Evolutionary conservation across 2,797 vertebrate species (phyloP).

Genomic region (Pipistrellus nathusii): DNA sequence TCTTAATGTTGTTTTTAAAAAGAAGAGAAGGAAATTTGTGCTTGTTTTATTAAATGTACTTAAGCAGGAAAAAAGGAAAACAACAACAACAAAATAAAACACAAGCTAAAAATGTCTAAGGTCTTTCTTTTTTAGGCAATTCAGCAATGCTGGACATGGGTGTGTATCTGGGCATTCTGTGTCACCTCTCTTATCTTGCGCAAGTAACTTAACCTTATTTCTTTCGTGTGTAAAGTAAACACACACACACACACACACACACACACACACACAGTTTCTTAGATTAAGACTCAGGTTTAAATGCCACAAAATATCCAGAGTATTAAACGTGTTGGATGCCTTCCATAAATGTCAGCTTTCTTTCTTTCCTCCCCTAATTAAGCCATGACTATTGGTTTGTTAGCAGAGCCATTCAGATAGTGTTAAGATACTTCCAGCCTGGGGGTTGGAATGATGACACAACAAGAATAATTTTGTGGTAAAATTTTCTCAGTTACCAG

Average conservation of each 20-base stretch:
- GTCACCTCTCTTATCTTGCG: not conserved
- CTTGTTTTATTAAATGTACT: not conserved
- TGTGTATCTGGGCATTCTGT: not conserved
- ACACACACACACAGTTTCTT: not conserved
- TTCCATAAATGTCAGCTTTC: not conserved
- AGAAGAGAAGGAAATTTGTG: not conserved
- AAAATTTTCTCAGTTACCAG: not conserved
- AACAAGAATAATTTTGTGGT: not conserved
- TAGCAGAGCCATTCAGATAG: not conserved
- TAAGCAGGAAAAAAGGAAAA: not conserved
- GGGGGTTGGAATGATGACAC: not conserved
- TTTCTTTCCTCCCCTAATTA: not conserved
- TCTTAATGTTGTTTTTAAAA: not conserved
- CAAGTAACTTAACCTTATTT: not conserved
- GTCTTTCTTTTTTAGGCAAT: not conserved
- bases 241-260: not conserved
- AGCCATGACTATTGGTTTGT: not conserved
- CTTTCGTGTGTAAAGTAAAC: not conserved
- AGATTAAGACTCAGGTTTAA: not conserved
- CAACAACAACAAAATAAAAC: not conserved
- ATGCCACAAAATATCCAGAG: not conserved
- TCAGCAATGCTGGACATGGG: not conserved
- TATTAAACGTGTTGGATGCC: not conserved
- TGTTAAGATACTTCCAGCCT: not conserved
- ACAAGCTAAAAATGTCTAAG: not conserved